Conservation (phyloP, 2,888 invertebrate species). For the Pristionchus fissidentatus region DNA sequence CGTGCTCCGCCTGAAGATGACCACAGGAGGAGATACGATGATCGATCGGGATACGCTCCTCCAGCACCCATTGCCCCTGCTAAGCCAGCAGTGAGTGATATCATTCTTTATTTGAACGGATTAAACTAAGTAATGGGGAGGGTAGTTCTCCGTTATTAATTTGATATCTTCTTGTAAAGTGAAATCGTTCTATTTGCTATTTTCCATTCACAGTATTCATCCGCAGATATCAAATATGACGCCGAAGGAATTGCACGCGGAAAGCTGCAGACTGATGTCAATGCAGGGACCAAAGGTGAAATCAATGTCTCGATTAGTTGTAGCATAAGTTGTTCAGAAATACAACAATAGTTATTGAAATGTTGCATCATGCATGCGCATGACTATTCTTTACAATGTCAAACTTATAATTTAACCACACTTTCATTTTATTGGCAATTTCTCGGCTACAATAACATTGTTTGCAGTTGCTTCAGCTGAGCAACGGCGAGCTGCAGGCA, state of each 20-base stretch:
- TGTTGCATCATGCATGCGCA: too few species aligned
- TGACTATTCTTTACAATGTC: background rate
- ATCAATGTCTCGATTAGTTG: background rate
- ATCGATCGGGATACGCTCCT: background rate
- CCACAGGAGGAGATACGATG: slow-evolving; percentile 14
- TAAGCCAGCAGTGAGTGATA: background rate
- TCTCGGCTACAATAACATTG: too few species aligned
- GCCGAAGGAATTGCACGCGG: slow-evolving; percentile 30
- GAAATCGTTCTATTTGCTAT: too few species aligned
- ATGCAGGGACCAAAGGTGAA: slow-evolving; percentile 40
- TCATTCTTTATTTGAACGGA: too few species aligned
- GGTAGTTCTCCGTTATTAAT: background rate
- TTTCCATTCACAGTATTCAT: background rate
- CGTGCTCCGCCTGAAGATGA: slow-evolving; percentile 24
- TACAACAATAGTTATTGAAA: too few species aligned
- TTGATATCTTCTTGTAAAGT: background rate
- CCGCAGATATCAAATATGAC: background rate
- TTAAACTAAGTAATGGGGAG: too few species aligned
- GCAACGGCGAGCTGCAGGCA: slow-evolving; percentile 9
- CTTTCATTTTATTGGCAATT: background rate
- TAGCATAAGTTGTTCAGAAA: background rate
- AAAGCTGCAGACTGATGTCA: slow-evolving; percentile 5
- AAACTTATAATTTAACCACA: background rate
- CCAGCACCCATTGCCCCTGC: background rate
- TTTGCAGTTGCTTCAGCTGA: slow-evolving; percentile 34